Percentiles rank a stretch among this genome's conserved stretches.
Conservation (phyloP, 1,140 invertebrate species). For the Drosophila insularis region DNA sequence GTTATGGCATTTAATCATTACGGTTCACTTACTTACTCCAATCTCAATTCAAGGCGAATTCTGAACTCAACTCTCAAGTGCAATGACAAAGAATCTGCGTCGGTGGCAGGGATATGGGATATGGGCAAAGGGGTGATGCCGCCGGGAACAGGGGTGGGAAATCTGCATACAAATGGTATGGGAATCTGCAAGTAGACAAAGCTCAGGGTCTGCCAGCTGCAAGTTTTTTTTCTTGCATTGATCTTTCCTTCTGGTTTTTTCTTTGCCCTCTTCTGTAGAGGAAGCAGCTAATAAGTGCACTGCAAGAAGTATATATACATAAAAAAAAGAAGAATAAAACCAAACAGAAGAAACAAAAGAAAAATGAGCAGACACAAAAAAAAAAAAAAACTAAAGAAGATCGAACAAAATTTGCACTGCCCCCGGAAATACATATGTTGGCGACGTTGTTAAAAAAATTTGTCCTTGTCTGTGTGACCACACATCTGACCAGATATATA, state of each 20-base stretch:
- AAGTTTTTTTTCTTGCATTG: constrained; percentile 17
- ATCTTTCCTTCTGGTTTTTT: constrained; percentile 41
- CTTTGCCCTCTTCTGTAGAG: constrained; percentile 37
- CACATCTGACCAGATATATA: constrained; percentile 38
- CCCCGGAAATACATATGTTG: constrained; percentile 73
- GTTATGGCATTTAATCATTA: constrained; percentile 54
- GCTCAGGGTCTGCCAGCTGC: constrained; percentile 68
- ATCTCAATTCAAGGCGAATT: constrained; percentile 47
- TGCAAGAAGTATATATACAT: constrained; percentile 4
- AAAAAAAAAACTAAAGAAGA: constrained; percentile 11
- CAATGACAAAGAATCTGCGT: constrained; percentile 47
- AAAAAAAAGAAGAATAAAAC: constrained; percentile 9
- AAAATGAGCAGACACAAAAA: constrained; percentile 3
- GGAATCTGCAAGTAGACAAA: constrained; percentile 64
- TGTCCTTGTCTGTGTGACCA: constrained; percentile 61
- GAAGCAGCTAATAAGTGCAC: constrained; percentile 73
- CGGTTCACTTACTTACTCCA: constrained; percentile 47
- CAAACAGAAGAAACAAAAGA: constrained; percentile 24
- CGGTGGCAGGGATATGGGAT: constrained; percentile 10
- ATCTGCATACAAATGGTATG: constrained; percentile 15
- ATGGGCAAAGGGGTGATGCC: not conserved
- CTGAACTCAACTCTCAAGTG: constrained; percentile 38
- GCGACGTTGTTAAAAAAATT: constrained; percentile 38
- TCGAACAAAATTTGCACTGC: constrained; percentile 17
- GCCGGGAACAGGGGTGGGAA: not conserved